phyloP scores from a whole-genome alignment of 2,888 invertebrate species.

The Heliothis peltigera region DNA sequence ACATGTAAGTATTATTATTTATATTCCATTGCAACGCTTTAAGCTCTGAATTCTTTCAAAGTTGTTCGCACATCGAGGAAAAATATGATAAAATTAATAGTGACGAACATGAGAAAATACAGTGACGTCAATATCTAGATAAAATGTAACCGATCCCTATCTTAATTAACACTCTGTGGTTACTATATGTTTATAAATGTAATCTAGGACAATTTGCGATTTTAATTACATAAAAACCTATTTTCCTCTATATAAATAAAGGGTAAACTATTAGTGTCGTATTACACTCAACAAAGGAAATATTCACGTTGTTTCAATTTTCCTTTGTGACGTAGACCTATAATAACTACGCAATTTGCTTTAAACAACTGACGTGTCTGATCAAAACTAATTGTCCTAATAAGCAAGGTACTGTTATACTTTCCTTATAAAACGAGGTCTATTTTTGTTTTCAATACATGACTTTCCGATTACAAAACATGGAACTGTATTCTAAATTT shows the following conservation, averaged over 20 bases:
- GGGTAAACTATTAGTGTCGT: not conserved
- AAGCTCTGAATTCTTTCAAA: too few relatives aligned
- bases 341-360: not conserved
- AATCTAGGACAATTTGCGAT: not conserved
- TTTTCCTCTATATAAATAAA: not conserved
- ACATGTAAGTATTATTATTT: conserved; percentile 79
- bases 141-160: not conserved
- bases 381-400: not conserved
- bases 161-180: not conserved
- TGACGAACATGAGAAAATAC: conserved; percentile 1
- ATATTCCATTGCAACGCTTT: not conserved
- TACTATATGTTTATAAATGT: not conserved
- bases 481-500: too few relatives aligned
- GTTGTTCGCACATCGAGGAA: not conserved
- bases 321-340: not conserved
- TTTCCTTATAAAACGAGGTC: not conserved
- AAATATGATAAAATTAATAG: not conserved
- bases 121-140: conserved; percentile 1
- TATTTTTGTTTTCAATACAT: too few relatives aligned
- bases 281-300: not conserved
- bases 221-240: not conserved
- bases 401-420: not conserved
- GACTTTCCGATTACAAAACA: too few relatives aligned
- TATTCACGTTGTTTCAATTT: not conserved
- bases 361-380: not conserved